Evolutionary conservation across 2,113 vertebrate genomes (phyloP).

Genomic region (Alethe castanea): DNA sequence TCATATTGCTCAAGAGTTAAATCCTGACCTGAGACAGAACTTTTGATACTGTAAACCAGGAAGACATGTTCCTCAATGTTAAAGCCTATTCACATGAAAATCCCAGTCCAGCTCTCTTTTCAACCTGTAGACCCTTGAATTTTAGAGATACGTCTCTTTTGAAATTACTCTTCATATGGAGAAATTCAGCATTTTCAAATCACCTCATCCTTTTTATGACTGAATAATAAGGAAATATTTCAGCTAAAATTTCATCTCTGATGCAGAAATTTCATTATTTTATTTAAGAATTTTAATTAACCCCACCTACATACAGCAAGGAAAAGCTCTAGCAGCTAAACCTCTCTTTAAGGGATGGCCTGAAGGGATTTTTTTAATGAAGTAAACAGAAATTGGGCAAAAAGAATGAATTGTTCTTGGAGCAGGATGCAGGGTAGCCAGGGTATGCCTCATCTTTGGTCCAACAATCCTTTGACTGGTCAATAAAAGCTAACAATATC

Average conservation of each 20-base stretch:
- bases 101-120: neutral
- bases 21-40: neutral
- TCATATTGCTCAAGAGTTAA: neutral
- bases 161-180: neutral
- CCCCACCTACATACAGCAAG: neutral
- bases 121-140: neutral
- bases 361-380: neutral
- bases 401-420: neutral
- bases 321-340: neutral
- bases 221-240: neutral
- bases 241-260: neutral
- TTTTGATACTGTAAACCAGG: neutral
- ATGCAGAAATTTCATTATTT: neutral
- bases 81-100: neutral
- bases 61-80: neutral
- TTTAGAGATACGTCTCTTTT: neutral
- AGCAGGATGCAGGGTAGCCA: neutral
- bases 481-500: accelerated
- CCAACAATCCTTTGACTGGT: neutral
- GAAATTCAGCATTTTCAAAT: neutral
- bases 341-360: neutral
- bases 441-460: neutral
- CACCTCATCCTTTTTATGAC: neutral
- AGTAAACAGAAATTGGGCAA: neutral
- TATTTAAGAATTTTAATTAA: neutral